These are phyloP conservation scores for Euphysa ruthae DNA, from an alignment of 30 jellyfish, hydroid and myxozoan species.

Conservation along the genomic window DNA sequence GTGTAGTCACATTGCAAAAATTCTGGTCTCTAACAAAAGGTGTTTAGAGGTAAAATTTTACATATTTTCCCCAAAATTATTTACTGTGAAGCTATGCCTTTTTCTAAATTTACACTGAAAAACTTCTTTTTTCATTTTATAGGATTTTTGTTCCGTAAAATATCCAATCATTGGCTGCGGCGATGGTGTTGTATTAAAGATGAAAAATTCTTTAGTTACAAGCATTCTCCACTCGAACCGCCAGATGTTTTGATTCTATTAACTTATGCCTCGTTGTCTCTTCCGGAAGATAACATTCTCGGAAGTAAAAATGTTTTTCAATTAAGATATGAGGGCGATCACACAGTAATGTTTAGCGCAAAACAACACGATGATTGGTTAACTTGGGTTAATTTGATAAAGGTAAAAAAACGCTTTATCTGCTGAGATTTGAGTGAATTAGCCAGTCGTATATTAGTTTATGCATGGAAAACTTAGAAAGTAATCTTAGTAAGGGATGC, in stretches of 20 bases:
- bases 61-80: too few species aligned
- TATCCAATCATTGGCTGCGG: constrained; percentile 27
- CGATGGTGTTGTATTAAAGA: constrained; percentile 44
- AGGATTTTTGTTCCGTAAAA: constrained; percentile 20
- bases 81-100: too few species aligned
- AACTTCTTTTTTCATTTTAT: not conserved
- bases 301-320: constrained; percentile 10
- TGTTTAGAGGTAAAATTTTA: too few species aligned
- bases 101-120: too few species aligned
- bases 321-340: constrained; percentile 10
- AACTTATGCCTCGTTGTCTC: constrained; percentile 15
- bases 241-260: constrained; percentile 19
- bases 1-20: constrained; percentile 17
- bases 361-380: not conserved
- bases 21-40: too few species aligned
- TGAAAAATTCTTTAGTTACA: constrained; percentile 19
- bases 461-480: too few species aligned
- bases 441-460: too few species aligned
- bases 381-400: not conserved
- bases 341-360: constrained; percentile 9
- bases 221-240: constrained; percentile 24
- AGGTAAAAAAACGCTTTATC: too few species aligned
- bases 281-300: constrained; percentile 4
- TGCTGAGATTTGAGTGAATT: too few species aligned
- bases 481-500: too few species aligned